Percentiles rank a stretch among this genome's conserved stretches.
These are phyloP conservation scores for Sebastes glaucus DNA, from an alignment of 2,797 vertebrate species.

Conservation along the genomic window DNA sequence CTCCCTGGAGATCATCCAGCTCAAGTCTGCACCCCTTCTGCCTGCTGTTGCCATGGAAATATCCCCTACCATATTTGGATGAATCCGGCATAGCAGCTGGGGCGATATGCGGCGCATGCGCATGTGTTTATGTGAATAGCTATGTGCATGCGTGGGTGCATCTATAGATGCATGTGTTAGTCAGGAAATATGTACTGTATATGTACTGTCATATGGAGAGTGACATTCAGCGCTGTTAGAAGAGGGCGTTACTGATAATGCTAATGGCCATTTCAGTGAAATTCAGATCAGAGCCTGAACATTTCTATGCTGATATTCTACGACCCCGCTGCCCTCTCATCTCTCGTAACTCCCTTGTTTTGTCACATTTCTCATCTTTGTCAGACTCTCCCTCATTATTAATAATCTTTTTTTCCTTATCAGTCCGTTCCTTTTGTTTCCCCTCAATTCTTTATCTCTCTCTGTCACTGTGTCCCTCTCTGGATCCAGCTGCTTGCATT, in stretches of 20 bases:
- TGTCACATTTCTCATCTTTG: background rate
- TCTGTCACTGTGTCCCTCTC: background rate
- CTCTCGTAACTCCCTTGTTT: background rate
- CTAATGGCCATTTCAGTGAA: background rate
- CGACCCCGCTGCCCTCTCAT: background rate
- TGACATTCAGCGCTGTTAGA: background rate
- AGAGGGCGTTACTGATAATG: background rate
- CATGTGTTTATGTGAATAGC: constrained; percentile 64
- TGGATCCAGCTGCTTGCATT: constrained; percentile 26
- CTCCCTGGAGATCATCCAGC: constrained; percentile 63
- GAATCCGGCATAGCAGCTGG: constrained; percentile 68
- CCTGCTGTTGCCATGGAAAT: constrained; percentile 83
- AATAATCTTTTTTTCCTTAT: background rate
- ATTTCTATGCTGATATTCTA: background rate
- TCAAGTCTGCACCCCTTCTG: constrained; percentile 65
- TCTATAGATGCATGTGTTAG: constrained; percentile 24
- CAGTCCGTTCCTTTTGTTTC: background rate
- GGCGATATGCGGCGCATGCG: constrained; percentile 58
- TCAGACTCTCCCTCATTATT: background rate
- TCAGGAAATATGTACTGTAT: constrained; percentile 13
- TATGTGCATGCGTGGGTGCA: constrained; percentile 56
- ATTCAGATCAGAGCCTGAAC: background rate
- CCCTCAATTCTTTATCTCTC: constrained; percentile 2
- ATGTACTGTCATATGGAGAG: background rate
- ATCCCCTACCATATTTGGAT: constrained; percentile 73